Evolutionary conservation across 2,113 vertebrate genomes (phyloP).

Genomic region (Platysteira castanea): DNA sequence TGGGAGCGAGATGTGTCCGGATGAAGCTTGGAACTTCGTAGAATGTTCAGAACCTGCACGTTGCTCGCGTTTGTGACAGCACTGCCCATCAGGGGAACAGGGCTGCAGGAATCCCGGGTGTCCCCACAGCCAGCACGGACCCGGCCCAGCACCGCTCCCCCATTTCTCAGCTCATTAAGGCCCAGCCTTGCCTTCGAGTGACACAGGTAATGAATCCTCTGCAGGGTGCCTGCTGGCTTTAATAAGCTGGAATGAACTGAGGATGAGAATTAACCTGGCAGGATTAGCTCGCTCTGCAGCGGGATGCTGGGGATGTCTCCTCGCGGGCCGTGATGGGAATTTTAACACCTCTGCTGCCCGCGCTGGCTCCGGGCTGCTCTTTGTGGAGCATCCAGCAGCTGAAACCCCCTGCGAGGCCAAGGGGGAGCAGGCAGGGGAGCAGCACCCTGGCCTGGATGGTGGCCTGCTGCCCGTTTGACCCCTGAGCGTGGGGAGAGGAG

Average conservation of each 20-base stretch:
- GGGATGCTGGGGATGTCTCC: conserved; percentile 44
- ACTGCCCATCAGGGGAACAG: fast-evolving
- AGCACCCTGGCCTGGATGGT: not conserved
- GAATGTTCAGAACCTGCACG: not conserved
- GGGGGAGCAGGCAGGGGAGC: not conserved
- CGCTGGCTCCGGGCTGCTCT: not conserved
- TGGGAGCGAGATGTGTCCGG: fast-evolving
- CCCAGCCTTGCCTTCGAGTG: conserved; percentile 49
- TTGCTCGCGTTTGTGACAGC: not conserved
- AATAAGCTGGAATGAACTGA: conserved; percentile 70
- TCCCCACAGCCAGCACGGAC: not conserved
- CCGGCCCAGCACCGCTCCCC: not conserved
- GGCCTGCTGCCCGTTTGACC: not conserved
- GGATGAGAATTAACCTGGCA: conserved; percentile 69
- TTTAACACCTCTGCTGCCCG: conserved; percentile 24
- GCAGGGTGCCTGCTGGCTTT: conserved; percentile 64
- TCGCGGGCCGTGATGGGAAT: conserved; percentile 31
- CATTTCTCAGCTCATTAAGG: conserved; percentile 38
- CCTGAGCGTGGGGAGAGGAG: fast-evolving
- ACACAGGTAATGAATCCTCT: conserved; percentile 68
- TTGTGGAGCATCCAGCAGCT: not conserved
- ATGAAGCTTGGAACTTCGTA: not conserved
- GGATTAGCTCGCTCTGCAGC: conserved; percentile 59
- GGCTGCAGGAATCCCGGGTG: not conserved
- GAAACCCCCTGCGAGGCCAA: not conserved